Evolutionary conservation across 1,140 invertebrate genomes (phyloP).

Genomic region (Aphaenogaster ashmeadi): DNA sequence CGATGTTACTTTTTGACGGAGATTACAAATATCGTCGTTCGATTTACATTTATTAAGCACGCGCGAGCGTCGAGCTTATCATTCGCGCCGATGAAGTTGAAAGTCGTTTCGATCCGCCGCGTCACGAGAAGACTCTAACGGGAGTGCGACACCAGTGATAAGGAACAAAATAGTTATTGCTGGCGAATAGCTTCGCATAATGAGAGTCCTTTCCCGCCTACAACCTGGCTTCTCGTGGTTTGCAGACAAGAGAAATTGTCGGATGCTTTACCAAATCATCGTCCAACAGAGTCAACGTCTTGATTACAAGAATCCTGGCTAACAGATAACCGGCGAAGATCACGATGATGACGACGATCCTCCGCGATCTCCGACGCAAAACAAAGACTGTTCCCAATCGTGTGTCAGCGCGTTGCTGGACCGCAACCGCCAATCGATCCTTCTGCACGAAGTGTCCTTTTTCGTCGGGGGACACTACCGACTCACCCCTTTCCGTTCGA

Average conservation of each 20-base stretch:
- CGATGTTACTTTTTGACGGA: constrained; percentile 14
- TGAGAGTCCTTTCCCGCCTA: neutral
- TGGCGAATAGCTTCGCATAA: constrained; percentile 4
- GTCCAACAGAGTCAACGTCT: neutral
- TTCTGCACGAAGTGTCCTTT: neutral
- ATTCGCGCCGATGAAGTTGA: neutral
- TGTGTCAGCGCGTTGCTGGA: constrained; percentile 42
- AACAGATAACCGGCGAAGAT: neutral
- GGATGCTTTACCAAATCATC: constrained; percentile 2
- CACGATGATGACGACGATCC: neutral
- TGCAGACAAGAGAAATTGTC: constrained; percentile 1
- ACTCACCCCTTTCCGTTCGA: constrained; percentile 57
- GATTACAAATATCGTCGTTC: constrained; percentile 1
- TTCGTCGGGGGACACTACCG: constrained; percentile 15
- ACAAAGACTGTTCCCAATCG: constrained; percentile 51
- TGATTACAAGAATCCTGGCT: neutral
- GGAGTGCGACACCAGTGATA: neutral
- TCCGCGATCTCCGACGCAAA: constrained; percentile 17
- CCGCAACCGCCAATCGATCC: neutral
- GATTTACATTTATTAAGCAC: neutral
- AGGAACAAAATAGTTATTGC: neutral
- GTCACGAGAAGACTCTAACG: neutral
- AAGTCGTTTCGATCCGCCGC: neutral
- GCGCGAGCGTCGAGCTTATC: neutral
- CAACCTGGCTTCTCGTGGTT: neutral